Percentiles rank a stretch among this genome's conserved stretches.
Conservation (phyloP, 2,113 vertebrate species). For the Lophura nycthemera region DNA sequence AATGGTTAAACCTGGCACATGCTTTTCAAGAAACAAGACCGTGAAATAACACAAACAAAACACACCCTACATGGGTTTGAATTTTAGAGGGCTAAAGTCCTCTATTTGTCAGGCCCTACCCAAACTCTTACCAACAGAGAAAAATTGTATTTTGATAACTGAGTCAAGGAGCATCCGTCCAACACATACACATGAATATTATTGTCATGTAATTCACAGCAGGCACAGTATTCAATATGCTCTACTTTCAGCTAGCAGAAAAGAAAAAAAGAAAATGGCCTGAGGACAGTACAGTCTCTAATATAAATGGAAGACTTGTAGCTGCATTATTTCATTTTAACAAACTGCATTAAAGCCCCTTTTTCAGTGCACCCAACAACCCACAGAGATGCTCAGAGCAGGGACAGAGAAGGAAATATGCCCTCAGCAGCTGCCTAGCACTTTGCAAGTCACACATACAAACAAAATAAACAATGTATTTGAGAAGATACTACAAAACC, state of each 20-base stretch:
- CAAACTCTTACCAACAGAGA: background rate
- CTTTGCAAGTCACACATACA: background rate
- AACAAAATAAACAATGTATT: background rate
- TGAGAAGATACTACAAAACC: background rate
- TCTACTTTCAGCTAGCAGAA: background rate
- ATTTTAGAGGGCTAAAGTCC: background rate
- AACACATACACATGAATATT: constrained; percentile 18
- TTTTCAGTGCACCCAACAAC: background rate
- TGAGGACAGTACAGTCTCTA: background rate
- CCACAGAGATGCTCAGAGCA: background rate
- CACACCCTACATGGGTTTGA: background rate
- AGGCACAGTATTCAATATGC: background rate
- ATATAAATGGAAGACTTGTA: background rate
- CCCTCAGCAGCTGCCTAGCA: background rate
- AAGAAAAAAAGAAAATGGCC: background rate
- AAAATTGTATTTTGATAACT: constrained; percentile 32
- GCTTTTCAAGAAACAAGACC: background rate
- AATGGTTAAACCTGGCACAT: background rate
- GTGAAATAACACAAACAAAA: background rate
- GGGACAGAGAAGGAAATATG: background rate
- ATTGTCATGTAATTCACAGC: background rate
- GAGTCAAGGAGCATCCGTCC: constrained; percentile 31
- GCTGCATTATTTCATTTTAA: background rate
- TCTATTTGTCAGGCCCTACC: constrained; percentile 4
- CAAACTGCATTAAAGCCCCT: background rate